A percentile compares a stretch with the other conserved stretches of the same genome.
phyloP scores from a whole-genome alignment of 2,888 invertebrate genomes.

The Holacanthella duospinosa region DNA sequence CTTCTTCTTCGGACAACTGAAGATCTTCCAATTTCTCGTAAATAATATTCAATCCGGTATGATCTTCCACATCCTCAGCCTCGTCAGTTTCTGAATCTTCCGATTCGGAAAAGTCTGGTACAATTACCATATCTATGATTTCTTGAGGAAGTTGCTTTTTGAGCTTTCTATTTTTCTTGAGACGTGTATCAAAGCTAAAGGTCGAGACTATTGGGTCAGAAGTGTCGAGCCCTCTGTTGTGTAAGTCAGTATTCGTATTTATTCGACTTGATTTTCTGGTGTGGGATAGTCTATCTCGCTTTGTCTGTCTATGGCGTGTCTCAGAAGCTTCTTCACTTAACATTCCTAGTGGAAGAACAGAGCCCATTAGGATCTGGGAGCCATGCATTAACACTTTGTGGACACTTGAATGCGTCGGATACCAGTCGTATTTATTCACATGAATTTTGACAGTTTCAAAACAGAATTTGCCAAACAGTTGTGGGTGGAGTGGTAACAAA shows the following conservation, averaged over 20 bases:
- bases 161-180: too few relatives aligned
- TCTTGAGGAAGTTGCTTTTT: too few relatives aligned
- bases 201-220: neutral
- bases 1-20: too few relatives aligned
- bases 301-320: neutral
- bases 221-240: neutral
- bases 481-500: neutral
- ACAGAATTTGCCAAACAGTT: neutral
- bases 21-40: too few relatives aligned
- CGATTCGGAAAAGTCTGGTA: too few relatives aligned
- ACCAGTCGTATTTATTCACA: neutral
- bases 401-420: neutral
- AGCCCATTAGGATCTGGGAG: too few relatives aligned
- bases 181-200: too few relatives aligned
- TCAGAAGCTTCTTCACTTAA: conserved; percentile 7
- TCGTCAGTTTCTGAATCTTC: too few relatives aligned
- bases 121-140: too few relatives aligned
- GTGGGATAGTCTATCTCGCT: neutral
- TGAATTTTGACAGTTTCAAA: neutral
- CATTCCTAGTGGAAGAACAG: conserved; percentile 3
- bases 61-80: too few relatives aligned
- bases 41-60: too few relatives aligned
- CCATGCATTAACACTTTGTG: too few relatives aligned
- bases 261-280: neutral
- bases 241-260: neutral